Evolutionary conservation across 1,140 invertebrate genomes (phyloP).

Genomic region (Sycophaga agraensis): DNA sequence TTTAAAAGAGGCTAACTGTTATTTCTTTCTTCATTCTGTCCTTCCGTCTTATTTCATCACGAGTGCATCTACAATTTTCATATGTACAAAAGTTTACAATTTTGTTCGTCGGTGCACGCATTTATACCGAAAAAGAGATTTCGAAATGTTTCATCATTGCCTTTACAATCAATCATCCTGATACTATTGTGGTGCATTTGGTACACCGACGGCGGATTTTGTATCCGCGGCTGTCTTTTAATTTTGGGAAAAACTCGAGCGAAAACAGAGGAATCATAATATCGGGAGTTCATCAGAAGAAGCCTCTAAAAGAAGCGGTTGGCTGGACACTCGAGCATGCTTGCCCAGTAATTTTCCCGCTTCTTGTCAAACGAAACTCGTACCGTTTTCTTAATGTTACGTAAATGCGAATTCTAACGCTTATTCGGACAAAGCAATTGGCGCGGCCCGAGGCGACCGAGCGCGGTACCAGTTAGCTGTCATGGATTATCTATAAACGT

Average conservation of each 20-base stretch:
- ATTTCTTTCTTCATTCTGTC: constrained; percentile 13
- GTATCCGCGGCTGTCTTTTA: background rate
- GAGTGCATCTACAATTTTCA: background rate
- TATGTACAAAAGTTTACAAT: constrained; percentile 21
- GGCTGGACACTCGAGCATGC: background rate
- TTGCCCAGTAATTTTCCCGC: too few species aligned
- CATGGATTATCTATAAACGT: too few species aligned
- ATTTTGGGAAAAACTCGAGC: constrained; percentile 15
- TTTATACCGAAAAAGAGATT: background rate
- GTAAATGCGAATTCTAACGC: constrained; percentile 23
- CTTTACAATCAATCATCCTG: too few species aligned
- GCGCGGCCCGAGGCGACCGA: too few species aligned
- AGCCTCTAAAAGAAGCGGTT: constrained; percentile 1
- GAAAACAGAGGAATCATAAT: constrained; percentile 21
- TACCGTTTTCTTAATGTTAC: background rate
- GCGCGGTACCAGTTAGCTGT: too few species aligned
- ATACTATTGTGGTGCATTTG: too few species aligned
- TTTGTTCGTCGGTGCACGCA: constrained; percentile 7
- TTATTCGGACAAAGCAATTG: constrained; percentile 30
- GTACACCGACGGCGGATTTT: too few species aligned
- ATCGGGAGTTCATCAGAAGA: constrained; percentile 13
- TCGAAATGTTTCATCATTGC: background rate
- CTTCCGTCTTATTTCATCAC: constrained; percentile 1
- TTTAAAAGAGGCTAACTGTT: constrained; percentile 27
- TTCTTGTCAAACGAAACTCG: too few species aligned